These are phyloP conservation scores for Drosophila varians DNA, from an alignment of 1,140 invertebrate species.

Conservation along the genomic window DNA sequence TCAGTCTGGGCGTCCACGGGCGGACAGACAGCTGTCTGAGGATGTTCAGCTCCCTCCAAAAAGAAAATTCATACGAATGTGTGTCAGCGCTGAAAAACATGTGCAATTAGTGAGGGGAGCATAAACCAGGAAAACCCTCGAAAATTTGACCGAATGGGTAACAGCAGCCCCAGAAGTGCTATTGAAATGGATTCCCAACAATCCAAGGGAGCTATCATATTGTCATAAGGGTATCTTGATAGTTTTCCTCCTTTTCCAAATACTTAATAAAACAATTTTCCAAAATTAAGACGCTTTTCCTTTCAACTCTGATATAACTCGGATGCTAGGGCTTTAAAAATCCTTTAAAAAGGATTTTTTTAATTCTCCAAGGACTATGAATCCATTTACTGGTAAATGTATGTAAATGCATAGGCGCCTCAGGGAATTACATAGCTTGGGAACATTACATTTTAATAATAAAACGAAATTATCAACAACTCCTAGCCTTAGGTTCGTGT, in stretches of 20 bases:
- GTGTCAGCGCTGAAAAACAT: slow-evolving; percentile 8
- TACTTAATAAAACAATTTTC: too few species aligned
- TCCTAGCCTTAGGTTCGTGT: background rate
- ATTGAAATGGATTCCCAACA: slow-evolving; percentile 28
- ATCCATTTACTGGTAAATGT: background rate
- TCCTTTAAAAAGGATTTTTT: too few species aligned
- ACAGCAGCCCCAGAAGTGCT: slow-evolving; percentile 26
- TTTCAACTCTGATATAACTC: too few species aligned
- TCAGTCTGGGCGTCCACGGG: slow-evolving; percentile 45
- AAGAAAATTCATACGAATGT: slow-evolving; percentile 11
- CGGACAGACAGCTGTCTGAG: slow-evolving; percentile 37
- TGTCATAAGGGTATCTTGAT: background rate
- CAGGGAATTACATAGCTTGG: background rate
- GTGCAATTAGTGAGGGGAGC: slow-evolving; percentile 34
- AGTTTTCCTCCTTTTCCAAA: too few species aligned
- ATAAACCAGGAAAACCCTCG: slow-evolving; percentile 2
- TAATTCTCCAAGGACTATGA: background rate
- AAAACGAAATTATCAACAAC: background rate
- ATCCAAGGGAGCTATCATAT: background rate
- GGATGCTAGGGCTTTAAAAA: too few species aligned
- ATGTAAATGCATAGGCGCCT: background rate
- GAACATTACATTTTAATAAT: background rate
- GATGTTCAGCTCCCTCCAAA: slow-evolving; percentile 14
- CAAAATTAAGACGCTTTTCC: too few species aligned
- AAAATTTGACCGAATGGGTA: slow-evolving; percentile 1